Conservation (phyloP, 2,113 vertebrate species). For the Sprattus sprattus region DNA sequence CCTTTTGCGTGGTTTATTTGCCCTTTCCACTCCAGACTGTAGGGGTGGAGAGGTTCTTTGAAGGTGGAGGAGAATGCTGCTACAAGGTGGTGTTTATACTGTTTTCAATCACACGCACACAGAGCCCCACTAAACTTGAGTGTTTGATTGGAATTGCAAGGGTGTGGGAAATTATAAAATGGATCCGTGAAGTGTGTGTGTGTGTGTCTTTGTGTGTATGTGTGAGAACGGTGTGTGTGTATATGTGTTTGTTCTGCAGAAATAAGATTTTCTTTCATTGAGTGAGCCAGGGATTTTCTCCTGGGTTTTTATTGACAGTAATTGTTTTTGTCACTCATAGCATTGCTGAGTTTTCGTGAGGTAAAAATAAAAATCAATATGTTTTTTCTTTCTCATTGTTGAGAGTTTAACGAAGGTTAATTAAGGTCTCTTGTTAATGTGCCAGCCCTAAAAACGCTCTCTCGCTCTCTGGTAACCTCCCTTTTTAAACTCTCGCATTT, state of each 20-base stretch:
- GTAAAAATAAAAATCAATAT: background rate
- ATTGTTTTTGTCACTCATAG: background rate
- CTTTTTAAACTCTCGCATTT: background rate
- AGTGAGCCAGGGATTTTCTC: background rate
- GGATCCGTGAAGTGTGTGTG: background rate
- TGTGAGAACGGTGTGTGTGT: background rate
- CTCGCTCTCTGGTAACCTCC: background rate
- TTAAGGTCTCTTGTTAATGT: constrained; percentile 2
- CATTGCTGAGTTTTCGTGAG: background rate
- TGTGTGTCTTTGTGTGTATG: no score
- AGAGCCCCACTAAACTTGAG: background rate
- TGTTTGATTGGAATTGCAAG: background rate
- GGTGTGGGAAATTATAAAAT: background rate
- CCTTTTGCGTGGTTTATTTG: background rate
- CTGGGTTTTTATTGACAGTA: background rate
- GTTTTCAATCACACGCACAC: background rate
- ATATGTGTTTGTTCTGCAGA: background rate
- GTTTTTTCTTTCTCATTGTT: background rate
- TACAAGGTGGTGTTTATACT: background rate
- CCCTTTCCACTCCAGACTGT: constrained; percentile 14
- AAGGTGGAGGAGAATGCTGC: background rate
- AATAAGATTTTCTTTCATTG: background rate
- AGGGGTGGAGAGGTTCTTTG: background rate
- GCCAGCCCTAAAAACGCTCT: background rate
- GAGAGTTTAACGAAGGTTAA: background rate